A percentile compares a stretch with the other conserved stretches of the same genome.
Conservation (phyloP, 2,797 vertebrate genomes). For the Pagetopsis macropterus region DNA sequence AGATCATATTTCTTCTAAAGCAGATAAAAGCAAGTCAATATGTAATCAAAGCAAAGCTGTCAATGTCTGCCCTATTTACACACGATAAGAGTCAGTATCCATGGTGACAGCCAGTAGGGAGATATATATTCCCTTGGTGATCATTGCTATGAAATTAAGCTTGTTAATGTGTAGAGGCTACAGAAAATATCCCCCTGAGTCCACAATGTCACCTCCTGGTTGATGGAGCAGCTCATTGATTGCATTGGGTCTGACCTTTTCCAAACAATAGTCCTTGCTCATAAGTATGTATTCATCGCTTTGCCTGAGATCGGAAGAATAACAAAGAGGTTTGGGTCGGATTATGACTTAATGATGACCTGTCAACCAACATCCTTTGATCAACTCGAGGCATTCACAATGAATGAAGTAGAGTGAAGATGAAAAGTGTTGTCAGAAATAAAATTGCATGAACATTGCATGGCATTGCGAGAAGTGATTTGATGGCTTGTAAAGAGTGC, state of each 20-base stretch:
- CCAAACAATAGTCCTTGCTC: slow-evolving; percentile 30
- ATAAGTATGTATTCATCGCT: slow-evolving; percentile 30
- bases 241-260: slow-evolving; percentile 51
- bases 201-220: slow-evolving; percentile 57
- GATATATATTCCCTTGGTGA: slow-evolving; percentile 48
- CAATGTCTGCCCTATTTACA: slow-evolving; percentile 61
- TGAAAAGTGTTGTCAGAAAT: slow-evolving; percentile 40
- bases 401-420: slow-evolving; percentile 33
- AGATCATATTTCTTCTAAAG: slow-evolving; percentile 48
- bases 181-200: slow-evolving; percentile 54
- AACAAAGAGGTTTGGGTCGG: slow-evolving; percentile 31
- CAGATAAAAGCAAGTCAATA: slow-evolving; percentile 61
- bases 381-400: slow-evolving; percentile 33
- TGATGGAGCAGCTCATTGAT: slow-evolving; percentile 62
- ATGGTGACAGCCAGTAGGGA: slow-evolving; percentile 56
- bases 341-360: slow-evolving; percentile 63
- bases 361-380: slow-evolving; percentile 61
- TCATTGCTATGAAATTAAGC: slow-evolving; percentile 65
- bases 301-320: slow-evolving; percentile 36
- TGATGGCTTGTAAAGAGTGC: slow-evolving; percentile 18
- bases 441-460: slow-evolving; percentile 15
- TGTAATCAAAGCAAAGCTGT: slow-evolving; percentile 68
- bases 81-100: slow-evolving; percentile 63
- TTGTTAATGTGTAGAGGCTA: slow-evolving; percentile 59
- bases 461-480: slow-evolving; percentile 15